Evolutionary conservation across 2,888 invertebrate genomes (phyloP), one percentile per base, ranked within the genome.

Genomic region (Allygus modestus): DNA sequence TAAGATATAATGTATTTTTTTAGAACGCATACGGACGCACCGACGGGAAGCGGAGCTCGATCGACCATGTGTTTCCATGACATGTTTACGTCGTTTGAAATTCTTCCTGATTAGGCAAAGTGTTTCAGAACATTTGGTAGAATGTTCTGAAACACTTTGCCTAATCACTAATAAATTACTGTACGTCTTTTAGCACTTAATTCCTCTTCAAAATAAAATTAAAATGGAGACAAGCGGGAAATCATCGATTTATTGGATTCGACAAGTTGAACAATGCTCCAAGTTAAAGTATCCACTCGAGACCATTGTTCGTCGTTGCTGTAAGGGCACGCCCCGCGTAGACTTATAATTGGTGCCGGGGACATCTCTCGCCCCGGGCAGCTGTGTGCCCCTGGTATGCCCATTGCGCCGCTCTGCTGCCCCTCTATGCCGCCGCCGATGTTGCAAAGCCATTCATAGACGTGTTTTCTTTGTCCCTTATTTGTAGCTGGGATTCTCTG

Each of bases 381-480:
- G n/a, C n/a, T n/a, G n/a, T n/a, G n/a, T n/a, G n/a, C n/a, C 17
- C 51, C 51, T 1, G 51, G n/a, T n/a, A 17, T 51, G 58, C 51
- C 58, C 20, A 7, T 12, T 23, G 51, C n/a, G 51, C 58, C 58
- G 58, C 58, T 58, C 58, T 23, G 58, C 20, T 58, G 58, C 20
- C 58, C 58, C 58, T 20, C 58, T 58, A 58, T 23, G 23, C 51
- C 4, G 15, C 58, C 58, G 58, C 9, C 58, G 23, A 58, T 58
- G 58, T 58, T 58, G 58, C 58, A 23, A 58, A 23, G 7, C 58
- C 58, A 58, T 58, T 58, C 58, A 58, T 58, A 20, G 4, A 12
- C 58, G 58, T 58, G 58, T 58, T 58, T 58, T 58, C 58, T 58
- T 58, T 58, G 58, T 58, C 58, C 58, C 58, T 12, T 23, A 58